Conservation (phyloP, 2,113 vertebrate genomes). For the Eubucco bourcierii region DNA sequence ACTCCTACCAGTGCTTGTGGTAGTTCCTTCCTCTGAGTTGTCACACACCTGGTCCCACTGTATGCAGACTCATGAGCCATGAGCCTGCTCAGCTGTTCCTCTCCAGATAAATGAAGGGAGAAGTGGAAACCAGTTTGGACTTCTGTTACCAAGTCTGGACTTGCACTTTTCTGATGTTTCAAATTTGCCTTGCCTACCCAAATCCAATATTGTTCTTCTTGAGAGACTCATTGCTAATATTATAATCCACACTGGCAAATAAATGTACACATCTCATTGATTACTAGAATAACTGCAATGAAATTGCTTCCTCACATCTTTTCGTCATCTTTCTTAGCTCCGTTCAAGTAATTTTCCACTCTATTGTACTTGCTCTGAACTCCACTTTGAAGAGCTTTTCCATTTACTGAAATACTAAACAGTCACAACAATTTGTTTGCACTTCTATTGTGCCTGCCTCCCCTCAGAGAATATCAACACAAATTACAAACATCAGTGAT, state of each 20-base stretch:
- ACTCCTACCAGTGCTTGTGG: background rate
- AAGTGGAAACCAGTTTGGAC: background rate
- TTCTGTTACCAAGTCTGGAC: background rate
- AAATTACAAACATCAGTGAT: constrained; percentile 64
- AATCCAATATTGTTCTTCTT: background rate
- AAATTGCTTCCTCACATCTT: constrained; percentile 28
- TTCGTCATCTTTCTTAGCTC: constrained; percentile 12
- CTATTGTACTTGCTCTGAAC: constrained; percentile 59
- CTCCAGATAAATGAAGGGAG: background rate
- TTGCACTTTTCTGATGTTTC: background rate
- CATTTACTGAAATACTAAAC: constrained; percentile 61
- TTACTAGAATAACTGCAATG: constrained; percentile 37
- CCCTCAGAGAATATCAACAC: constrained; percentile 62
- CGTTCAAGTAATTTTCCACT: constrained; percentile 57
- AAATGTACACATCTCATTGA: constrained; percentile 29
- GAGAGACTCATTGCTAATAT: constrained; percentile 1
- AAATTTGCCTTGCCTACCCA: background rate
- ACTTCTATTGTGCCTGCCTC: constrained; percentile 55
- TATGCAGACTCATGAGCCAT: background rate
- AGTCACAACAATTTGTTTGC: constrained; percentile 66
- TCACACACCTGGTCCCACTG: background rate
- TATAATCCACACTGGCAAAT: constrained; percentile 18
- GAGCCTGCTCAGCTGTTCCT: background rate
- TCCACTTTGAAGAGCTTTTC: constrained; percentile 55
- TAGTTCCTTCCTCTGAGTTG: background rate